phyloP scores from a whole-genome alignment of 2,888 invertebrate species.

The Scrobipalpa costella region DNA sequence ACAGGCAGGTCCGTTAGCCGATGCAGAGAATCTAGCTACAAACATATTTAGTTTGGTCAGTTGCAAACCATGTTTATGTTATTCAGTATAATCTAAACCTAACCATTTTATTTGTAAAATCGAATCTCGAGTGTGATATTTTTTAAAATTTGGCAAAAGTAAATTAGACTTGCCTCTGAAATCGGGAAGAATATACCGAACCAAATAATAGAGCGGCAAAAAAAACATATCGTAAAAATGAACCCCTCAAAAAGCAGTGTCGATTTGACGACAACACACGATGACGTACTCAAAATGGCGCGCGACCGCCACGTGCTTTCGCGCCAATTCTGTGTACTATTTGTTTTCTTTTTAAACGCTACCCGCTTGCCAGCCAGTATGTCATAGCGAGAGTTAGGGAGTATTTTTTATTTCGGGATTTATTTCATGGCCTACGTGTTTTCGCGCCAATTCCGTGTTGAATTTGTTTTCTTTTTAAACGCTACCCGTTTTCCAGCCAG shows the following conservation, averaged over 20 bases:
- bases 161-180: not conserved
- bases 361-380: conserved; percentile 30
- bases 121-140: too few relatives aligned
- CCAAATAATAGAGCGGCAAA: not conserved
- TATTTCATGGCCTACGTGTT: conserved; percentile 39
- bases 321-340: conserved; percentile 37
- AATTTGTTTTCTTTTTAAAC: conserved; percentile 35
- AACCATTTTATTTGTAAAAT: too few relatives aligned
- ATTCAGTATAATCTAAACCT: too few relatives aligned
- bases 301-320: conserved; percentile 45
- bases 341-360: conserved; percentile 35
- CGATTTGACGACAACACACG: conserved; percentile 11
- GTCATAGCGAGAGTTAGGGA: conserved; percentile 2
- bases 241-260: conserved; percentile 10
- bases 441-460: conserved; percentile 39
- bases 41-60: too few relatives aligned
- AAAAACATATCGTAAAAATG: conserved; percentile 1
- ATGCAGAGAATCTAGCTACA: too few relatives aligned
- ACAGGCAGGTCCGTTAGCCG: too few relatives aligned
- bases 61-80: too few relatives aligned
- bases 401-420: not conserved
- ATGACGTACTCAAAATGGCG: conserved; percentile 40
- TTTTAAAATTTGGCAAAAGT: too few relatives aligned
- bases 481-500: conserved; percentile 30
- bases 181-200: not conserved